Base-by-base conservation (phyloP, 2,888 invertebrate species). In the Mystacides longicornis region DNA sequence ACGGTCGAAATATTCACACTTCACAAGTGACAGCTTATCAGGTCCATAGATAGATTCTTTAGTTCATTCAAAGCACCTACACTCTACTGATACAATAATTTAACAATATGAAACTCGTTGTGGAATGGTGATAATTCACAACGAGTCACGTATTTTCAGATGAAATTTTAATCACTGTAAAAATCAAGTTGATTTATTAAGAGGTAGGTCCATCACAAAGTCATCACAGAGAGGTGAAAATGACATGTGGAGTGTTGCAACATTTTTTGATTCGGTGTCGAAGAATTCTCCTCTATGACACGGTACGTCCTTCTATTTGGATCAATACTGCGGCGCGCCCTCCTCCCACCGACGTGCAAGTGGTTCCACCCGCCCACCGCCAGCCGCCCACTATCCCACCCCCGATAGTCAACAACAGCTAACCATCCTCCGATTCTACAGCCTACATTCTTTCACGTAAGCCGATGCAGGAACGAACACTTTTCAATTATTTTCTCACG, bases 251-350 rank as follows among this genome's bases (percentile, higher is more conserved):
- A 37, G 16, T 37, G 14, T 14, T 16, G 37, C 37, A 37, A 37
- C 37, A 54, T 50, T 50, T 33, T 50, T 56, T 50, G 49, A 46
- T 27, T 52, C 45, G 49, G 49, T 49, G 52, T 55, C 51, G 57
- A 52, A 57, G 54, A 54, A 55, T 57, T 54, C 51, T 54, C 56
- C 54, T 51, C 57, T 48, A 51, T 49, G 49, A 49, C 56, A 23
- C 53, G 57, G 54, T 56, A 57, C 54, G 60, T 60, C 58, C 60
- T 57, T 54, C 57, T 33, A 42, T 48, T 43, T 53, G 57, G 60
- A 60, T 60, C 60, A 60, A 60, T 60, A 60, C 60, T 60, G 60
- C 58, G 60, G 60, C 60, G 57, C 53, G 56, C 58, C 37, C 52
- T 54, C 58, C 56, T 48, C 51, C 51, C 55, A 21, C 53, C 49